Evolutionary conservation across 2,888 invertebrate species (phyloP).

Genomic region (Andrena dorsata): DNA sequence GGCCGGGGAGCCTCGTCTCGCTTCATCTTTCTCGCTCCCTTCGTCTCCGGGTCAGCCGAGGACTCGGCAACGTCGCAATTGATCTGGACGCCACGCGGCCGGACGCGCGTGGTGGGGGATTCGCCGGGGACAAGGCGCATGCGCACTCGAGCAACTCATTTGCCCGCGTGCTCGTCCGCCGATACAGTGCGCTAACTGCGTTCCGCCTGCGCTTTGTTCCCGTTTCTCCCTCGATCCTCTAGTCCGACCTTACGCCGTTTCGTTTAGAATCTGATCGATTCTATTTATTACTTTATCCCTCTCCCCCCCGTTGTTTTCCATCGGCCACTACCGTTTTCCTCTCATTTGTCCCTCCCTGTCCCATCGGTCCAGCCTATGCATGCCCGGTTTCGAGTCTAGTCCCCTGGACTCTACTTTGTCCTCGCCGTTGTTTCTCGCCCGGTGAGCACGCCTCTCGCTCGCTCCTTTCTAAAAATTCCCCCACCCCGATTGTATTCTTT

Average conservation of each 20-base stretch:
- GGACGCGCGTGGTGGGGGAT: slow-evolving; percentile 74
- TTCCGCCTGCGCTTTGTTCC: slow-evolving; percentile 33
- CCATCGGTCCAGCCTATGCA: slow-evolving; percentile 11
- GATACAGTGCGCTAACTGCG: slow-evolving; percentile 36
- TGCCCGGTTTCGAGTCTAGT: not conserved
- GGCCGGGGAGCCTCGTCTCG: slow-evolving; percentile 46
- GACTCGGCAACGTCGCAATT: slow-evolving; percentile 82
- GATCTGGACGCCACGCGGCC: slow-evolving; percentile 84
- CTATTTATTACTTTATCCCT: not conserved
- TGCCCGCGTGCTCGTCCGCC: slow-evolving; percentile 76
- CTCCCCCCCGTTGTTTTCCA: not conserved
- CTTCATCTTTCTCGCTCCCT: slow-evolving; percentile 42
- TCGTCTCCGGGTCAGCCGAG: slow-evolving; percentile 66
- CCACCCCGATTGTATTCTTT: not conserved
- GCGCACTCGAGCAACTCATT: slow-evolving; percentile 74
- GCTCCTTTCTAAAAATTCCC: slow-evolving; percentile 5
- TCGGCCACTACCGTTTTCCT: not conserved
- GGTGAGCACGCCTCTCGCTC: not conserved
- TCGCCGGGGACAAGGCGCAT: slow-evolving; percentile 79
- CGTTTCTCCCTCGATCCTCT: slow-evolving; percentile 12
- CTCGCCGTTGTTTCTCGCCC: not conserved
- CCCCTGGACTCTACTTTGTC: not conserved
- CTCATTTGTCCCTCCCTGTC: slow-evolving; percentile 20
- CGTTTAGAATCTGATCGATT: not conserved
- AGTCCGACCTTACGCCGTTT: not conserved